Base-by-base conservation (phyloP, 2,888 invertebrate species). In the Hoplodrina blanda region DNA sequence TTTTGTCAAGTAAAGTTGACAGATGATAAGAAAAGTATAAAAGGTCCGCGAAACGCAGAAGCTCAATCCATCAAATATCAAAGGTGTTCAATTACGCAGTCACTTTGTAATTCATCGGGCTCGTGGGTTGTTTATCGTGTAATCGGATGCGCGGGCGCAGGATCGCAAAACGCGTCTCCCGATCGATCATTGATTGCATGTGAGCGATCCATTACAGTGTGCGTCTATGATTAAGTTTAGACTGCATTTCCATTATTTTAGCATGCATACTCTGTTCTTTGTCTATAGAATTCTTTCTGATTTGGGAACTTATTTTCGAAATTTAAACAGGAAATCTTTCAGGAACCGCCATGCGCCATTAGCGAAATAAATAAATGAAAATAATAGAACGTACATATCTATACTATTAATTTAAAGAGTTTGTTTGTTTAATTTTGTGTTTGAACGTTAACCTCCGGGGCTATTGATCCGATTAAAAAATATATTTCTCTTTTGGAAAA, bases 1-100 rank as follows among this genome's bases (percentile, higher is more conserved):
- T 55, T 60, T 50, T 44, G 7, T 59, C 3, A 11, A 37, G 1
- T 25, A 25, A 33, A 46, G 17, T 6, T 30, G 4, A 49, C 3
- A 49, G 5, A 62, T n/a, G 15, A 19, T 62, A 55, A 63, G 1
- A 46, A 44, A 17, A 8, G 30, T 52, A 33, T 17, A 54, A 75
- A 56, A 46, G 53, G 33, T 41, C 49, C 6, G 11, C 20, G 10
- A 8, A 54, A 60, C 8, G 55, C 67, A 72, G 69, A 74, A 78
- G 76, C 68, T n/a, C 50, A 66, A 80, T 87, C 75, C 20, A 86
- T 87, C 77, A 80, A 76, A 69, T 73, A 62, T 78, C 66, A 78
- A 76, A 83, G 84, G 83, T 85, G 85, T 89, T 87, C 85, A 88
- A 90, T 89, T 87, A 89, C 76, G 81, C 64, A 80, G 78, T 75